Evolutionary conservation across 2,113 vertebrate genomes (phyloP).

Genomic region (Ellobius talpinus): DNA sequence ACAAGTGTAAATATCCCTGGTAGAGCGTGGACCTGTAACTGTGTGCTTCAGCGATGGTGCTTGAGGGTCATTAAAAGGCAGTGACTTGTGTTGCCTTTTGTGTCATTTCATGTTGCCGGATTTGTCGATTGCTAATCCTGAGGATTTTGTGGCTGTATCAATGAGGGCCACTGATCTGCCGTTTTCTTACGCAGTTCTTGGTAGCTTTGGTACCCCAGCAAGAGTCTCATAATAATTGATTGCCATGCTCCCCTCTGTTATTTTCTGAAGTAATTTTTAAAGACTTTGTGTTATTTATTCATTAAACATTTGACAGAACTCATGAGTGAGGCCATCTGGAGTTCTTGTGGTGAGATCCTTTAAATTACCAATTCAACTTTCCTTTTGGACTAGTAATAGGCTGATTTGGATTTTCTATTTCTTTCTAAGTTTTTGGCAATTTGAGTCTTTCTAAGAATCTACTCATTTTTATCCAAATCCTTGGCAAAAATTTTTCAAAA

Average conservation of each 20-base stretch:
- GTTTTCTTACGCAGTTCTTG: neutral
- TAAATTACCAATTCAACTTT: constrained; percentile 1
- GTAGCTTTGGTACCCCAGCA: neutral
- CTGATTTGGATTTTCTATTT: neutral
- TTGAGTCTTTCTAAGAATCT: constrained; percentile 3
- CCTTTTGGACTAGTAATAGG: neutral
- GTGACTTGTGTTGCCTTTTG: neutral
- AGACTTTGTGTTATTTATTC: neutral
- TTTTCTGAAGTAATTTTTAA: neutral
- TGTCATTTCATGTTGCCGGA: neutral
- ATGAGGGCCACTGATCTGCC: neutral
- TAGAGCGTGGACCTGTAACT: neutral
- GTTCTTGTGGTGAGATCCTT: neutral
- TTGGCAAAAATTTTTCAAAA: neutral
- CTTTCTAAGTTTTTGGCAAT: neutral
- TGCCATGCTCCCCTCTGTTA: neutral
- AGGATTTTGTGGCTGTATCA: neutral
- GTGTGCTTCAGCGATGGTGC: neutral
- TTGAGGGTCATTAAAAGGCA: neutral
- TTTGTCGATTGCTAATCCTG: neutral
- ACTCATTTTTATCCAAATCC: neutral
- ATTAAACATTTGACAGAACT: neutral
- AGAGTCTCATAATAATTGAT: neutral
- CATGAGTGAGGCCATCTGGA: neutral
- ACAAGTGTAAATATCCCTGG: neutral